Evolutionary conservation across 35 echinoderm and acorn worm species (phyloP).

Genomic region (Amphiura filiformis): DNA sequence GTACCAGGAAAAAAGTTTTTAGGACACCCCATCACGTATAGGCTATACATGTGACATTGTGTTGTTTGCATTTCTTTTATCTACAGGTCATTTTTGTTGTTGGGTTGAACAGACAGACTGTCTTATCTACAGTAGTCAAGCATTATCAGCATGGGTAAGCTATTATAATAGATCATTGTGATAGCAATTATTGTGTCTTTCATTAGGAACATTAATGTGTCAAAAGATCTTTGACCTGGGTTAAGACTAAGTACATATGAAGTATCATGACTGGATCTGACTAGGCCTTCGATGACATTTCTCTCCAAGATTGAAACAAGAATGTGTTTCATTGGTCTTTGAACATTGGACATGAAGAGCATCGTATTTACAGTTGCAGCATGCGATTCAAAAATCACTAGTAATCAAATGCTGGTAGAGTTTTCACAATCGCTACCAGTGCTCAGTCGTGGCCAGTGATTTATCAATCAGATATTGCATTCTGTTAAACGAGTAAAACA

Average conservation of each 20-base stretch:
- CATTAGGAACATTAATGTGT: neutral
- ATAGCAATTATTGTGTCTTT: neutral
- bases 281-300: neutral
- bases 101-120: conserved; percentile 57
- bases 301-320: neutral
- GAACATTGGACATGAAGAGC: too few relatives aligned
- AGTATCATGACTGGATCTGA: neutral
- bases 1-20: too few relatives aligned
- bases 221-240: neutral
- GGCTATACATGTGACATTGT: too few relatives aligned
- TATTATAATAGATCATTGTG: neutral
- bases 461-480: too few relatives aligned
- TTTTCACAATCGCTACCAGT: too few relatives aligned
- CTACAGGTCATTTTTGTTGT: neutral
- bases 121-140: conserved; percentile 74
- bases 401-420: too few relatives aligned
- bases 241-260: neutral
- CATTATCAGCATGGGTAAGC: conserved; percentile 84
- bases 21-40: too few relatives aligned
- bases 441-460: too few relatives aligned
- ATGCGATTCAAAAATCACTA: too few relatives aligned
- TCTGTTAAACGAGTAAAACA: too few relatives aligned
- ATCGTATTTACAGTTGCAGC: too few relatives aligned
- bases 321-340: neutral
- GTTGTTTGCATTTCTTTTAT: neutral